A percentile compares a stretch with the other conserved stretches of the same genome.
These are phyloP conservation scores for Pollenia griseotomentosa DNA, from an alignment of 2,888 invertebrate genomes.

Conservation along the genomic window DNA sequence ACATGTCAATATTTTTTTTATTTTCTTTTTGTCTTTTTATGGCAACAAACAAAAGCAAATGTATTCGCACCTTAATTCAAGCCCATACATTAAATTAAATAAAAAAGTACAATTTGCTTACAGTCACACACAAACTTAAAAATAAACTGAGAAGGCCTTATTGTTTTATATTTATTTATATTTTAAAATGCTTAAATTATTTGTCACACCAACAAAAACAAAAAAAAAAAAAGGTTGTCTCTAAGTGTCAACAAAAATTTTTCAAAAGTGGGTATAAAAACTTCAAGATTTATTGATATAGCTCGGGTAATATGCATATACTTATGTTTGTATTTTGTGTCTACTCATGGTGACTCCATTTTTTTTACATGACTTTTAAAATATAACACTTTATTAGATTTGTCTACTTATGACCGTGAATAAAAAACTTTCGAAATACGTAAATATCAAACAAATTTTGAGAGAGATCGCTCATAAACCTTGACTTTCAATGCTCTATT, in stretches of 20 bases:
- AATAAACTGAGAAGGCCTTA: constrained; percentile 12
- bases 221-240: neutral
- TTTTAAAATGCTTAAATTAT: constrained; percentile 23
- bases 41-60: constrained; percentile 45
- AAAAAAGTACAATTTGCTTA: neutral
- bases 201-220: neutral
- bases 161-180: constrained; percentile 5
- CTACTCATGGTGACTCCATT: no score
- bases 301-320: no score
- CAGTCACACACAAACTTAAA: constrained; percentile 18
- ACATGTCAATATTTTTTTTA: constrained; percentile 28
- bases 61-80: constrained; percentile 67
- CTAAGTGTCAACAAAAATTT: constrained; percentile 3
- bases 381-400: no score
- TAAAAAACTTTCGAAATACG: no score
- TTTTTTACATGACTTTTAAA: no score
- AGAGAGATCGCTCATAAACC: no score
- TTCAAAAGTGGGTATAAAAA: neutral
- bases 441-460: no score
- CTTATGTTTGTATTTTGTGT: no score
- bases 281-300: no score
- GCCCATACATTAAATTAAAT: constrained; percentile 31
- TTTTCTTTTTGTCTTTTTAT: constrained; percentile 39
- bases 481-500: no score
- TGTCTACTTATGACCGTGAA: no score